Conservation (phyloP, 2,797 vertebrate genomes). For the Cryptoblepharus egeriae region DNA sequence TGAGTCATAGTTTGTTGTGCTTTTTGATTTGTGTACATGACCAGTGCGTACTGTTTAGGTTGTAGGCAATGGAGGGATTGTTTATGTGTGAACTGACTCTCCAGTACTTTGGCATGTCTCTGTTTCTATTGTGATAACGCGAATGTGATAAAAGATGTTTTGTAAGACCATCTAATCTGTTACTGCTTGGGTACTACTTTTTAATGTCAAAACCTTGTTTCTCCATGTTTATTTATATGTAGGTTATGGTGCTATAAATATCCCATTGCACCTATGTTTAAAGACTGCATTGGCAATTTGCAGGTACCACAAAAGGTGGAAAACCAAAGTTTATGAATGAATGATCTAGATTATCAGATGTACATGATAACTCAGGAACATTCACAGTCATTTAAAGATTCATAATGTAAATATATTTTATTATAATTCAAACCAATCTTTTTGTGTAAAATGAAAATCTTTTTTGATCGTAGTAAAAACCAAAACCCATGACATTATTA, state of each 20-base stretch:
- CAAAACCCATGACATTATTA: conserved; percentile 57
- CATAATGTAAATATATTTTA: not conserved
- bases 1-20: conserved; percentile 33
- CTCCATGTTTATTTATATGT: conserved; percentile 2
- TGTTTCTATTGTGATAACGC: conserved; percentile 27
- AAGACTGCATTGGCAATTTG: conserved; percentile 16
- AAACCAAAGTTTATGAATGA: not conserved
- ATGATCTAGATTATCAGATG: conserved; percentile 49
- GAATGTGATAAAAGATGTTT: conserved; percentile 8
- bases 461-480: conserved; percentile 48
- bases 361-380: conserved; percentile 55
- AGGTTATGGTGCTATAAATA: not conserved
- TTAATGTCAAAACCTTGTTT: not conserved
- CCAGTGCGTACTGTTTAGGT: conserved; percentile 53
- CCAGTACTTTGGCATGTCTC: not conserved
- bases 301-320: conserved; percentile 15
- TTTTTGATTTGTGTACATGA: conserved; percentile 33
- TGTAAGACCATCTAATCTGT: conserved; percentile 4
- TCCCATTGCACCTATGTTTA: not conserved
- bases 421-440: conserved; percentile 32
- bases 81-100: conserved; percentile 53
- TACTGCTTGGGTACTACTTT: not conserved
- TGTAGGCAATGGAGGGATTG: conserved; percentile 34
- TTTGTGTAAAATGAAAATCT: conserved; percentile 52
- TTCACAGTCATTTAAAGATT: conserved; percentile 43